Base-by-base conservation (phyloP, 2,888 invertebrate genomes). In the Holacanthella duospinosa region DNA sequence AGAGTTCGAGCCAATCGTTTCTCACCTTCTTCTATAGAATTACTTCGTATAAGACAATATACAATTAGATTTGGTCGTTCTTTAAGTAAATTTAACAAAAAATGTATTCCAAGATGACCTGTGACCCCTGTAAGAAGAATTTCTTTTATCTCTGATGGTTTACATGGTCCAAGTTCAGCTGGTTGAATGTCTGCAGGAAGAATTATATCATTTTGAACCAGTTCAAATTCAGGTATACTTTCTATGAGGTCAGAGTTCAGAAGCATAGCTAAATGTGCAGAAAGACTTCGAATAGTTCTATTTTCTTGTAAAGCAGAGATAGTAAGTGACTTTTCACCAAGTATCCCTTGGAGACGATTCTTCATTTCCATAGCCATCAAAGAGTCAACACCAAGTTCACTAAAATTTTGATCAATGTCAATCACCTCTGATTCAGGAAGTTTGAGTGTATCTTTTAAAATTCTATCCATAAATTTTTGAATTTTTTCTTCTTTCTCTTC, bases 121-220 rank as follows among this genome's bases (percentile, higher is more conserved):
- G 67, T 67, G 19, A 59, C 63, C 48, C 69, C 69, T 36, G 69
- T 69, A n/a, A 69, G 55, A 44, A 68, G 63, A 16, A 69, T 55
- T 2, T 56, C 62, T 36, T 64, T 63, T 26, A 66, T 62, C 12
- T 66, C 59, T 2, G 70, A 66, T 43, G 61, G 54, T 29, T 60
- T 64, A 26, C 53, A 56, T 0, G 54, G n/a, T 16, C 19, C 6
- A 9, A 25, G 43, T 1, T n/a, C 57, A 6, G 3, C 25, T 0
- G 63, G 28, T 36, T 55, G 59, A 43, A 66, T 59, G 24, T 61
- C 58, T 1, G 53, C 63, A 12, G 68, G 69, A 19, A 69, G 63
- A 27, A 67, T 24, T 48, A 63, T 59, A 56, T 69, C 69, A 16
- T 59, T 25, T 4, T 3, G 36, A 16, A 21, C 43, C 27, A 28